These are phyloP conservation scores for Drosophila pruinosa DNA, from an alignment of 1,140 invertebrate genomes.

Conservation along the genomic window DNA sequence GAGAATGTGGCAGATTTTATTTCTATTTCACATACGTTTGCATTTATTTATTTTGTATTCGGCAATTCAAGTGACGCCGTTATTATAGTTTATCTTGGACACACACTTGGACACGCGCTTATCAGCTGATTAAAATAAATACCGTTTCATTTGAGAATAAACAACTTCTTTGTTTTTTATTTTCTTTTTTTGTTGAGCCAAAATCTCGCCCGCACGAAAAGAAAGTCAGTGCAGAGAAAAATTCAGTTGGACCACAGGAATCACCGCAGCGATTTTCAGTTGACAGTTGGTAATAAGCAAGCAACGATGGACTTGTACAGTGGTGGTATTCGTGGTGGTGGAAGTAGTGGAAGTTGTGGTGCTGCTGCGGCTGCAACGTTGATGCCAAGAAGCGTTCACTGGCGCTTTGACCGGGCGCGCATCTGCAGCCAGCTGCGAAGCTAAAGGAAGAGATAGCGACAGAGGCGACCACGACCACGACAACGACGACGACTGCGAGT, in stretches of 20 bases:
- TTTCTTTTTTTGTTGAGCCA: neutral
- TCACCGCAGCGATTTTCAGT: constrained; percentile 5
- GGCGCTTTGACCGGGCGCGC: constrained; percentile 40
- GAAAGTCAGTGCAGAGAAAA: constrained; percentile 9
- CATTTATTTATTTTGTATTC: constrained; percentile 18
- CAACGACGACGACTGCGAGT: constrained; percentile 9
- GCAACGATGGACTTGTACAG: constrained; percentile 1
- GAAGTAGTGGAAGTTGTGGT: neutral
- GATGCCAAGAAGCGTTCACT: constrained; percentile 24
- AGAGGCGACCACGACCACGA: constrained; percentile 6
- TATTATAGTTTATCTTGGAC: constrained; percentile 28
- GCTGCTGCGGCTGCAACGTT: constrained; percentile 25
- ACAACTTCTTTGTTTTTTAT: constrained; percentile 11
- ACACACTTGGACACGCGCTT: constrained; percentile 25
- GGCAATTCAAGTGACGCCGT: neutral
- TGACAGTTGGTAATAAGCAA: constrained; percentile 17
- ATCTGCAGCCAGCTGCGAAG: constrained; percentile 50
- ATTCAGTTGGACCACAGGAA: neutral
- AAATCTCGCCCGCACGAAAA: neutral
- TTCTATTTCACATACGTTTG: neutral
- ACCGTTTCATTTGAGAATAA: constrained; percentile 12
- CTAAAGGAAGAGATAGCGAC: constrained; percentile 39
- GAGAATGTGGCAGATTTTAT: neutral
- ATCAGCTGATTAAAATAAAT: constrained; percentile 56
- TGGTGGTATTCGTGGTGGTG: neutral